Base-by-base conservation (phyloP, 2,888 invertebrate species). In the Cyrtodaria siliqua region DNA sequence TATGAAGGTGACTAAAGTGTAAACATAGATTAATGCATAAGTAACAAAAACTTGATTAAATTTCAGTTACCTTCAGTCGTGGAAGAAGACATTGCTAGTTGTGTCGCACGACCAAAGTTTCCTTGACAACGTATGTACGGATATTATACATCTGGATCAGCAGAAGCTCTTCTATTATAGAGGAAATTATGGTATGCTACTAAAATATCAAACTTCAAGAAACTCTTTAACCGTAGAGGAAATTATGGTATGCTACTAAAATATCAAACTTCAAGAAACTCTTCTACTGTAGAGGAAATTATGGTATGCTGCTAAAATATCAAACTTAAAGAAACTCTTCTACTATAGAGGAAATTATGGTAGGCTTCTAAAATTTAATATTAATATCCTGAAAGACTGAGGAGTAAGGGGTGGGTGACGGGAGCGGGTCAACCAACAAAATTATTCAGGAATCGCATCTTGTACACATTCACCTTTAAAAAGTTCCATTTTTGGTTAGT, bases 91-190 rank as follows among this genome's bases (percentile, higher is more conserved):
- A 0, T 94, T 99, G 2, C 94, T 99, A 33, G 97, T 99, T 72
- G 99, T 99, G 14, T 99, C 99, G 89, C 99, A 99, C 95, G 99
- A 99, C 95, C 99, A 99, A 94, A 98, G 98, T 84, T 99, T 99
- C 94, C 95, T 99, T 88, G 99, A 99, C 93, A 99, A 99, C 91
- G 99, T 99, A 2, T 99, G 99, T 93, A 99, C 99, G 69, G 99
- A 99, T 94, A 97, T 99, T 83, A 97, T 99, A 78, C 99, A 99
- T 92, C 94, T 99, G 85, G 99, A 99, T 92, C 96, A 96, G 86
- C 97, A 97, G 89, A 99, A 99, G 92, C 94, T 99, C 62, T 96
- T 96, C 92, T 99, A 99, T 92, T 99, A 99, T 93, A 97, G 98
- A 93, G 99, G 99, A 78, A 93, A 92, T 68, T 93, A 91, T 81